Conservation (phyloP, 2,888 invertebrate species). For the Oasisia sp. region DNA sequence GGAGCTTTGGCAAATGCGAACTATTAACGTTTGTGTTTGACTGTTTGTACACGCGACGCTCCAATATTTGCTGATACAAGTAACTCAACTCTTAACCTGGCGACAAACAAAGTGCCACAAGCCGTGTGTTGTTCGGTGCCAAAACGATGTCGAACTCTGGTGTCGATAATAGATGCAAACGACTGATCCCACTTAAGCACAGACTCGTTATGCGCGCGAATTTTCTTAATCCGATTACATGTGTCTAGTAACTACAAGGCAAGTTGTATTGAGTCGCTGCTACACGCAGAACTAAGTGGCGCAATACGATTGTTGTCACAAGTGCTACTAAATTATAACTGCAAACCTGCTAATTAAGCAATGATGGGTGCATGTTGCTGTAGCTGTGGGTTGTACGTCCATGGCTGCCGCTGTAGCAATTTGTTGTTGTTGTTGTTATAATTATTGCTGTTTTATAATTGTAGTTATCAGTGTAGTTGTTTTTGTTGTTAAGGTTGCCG, state of each 20-base stretch:
- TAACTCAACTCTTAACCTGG: slow-evolving; percentile 6
- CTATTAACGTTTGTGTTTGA: not conserved
- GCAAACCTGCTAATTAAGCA: not conserved
- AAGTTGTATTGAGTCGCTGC: not conserved
- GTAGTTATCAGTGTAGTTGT: too few species aligned
- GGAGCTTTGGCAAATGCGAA: not conserved
- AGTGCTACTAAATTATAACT: slow-evolving; percentile 10
- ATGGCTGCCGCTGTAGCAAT: not conserved
- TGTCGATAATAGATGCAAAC: not conserved
- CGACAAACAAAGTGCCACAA: not conserved
- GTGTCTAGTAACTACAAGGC: not conserved
- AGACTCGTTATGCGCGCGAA: slow-evolving; percentile 17
- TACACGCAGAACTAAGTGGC: not conserved
- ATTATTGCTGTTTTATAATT: too few species aligned
- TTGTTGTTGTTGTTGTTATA: too few species aligned
- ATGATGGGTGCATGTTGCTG: not conserved
- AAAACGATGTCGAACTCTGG: slow-evolving; percentile 3
- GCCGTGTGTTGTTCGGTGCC: not conserved
- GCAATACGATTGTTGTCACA: not conserved
- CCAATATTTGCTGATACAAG: slow-evolving; percentile 6
- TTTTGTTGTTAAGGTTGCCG: too few species aligned
- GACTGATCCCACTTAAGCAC: not conserved
- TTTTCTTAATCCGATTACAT: not conserved
- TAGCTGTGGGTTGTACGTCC: not conserved
- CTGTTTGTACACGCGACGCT: not conserved